Percentiles rank a stretch among this genome's conserved stretches.
phyloP scores from a whole-genome alignment of 2,797 vertebrate genomes.

The Neomorphus geoffroyi region DNA sequence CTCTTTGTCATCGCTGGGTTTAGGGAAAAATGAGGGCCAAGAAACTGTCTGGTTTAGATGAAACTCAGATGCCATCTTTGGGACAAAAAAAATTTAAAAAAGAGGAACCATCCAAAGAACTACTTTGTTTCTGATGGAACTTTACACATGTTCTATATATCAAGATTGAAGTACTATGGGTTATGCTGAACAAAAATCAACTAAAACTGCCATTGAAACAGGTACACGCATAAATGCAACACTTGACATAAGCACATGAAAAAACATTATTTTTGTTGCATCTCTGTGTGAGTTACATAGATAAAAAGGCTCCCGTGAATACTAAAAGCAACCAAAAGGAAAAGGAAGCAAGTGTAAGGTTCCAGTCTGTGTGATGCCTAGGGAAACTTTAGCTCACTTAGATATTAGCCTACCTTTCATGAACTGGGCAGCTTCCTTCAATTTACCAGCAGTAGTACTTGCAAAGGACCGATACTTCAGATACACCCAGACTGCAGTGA shows the following conservation, averaged over 20 bases:
- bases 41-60: slow-evolving; percentile 77
- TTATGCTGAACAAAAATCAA: slow-evolving; percentile 60
- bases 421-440: neutral
- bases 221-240: neutral
- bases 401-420: neutral
- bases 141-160: slow-evolving; percentile 61
- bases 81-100: slow-evolving; percentile 67
- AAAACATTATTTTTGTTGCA: slow-evolving; percentile 33
- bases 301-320: slow-evolving; percentile 45
- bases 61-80: slow-evolving; percentile 78
- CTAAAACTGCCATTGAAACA: slow-evolving; percentile 32
- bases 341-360: slow-evolving; percentile 43
- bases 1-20: slow-evolving; percentile 80
- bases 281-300: slow-evolving; percentile 9
- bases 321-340: slow-evolving; percentile 22
- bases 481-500: neutral
- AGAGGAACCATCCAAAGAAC: slow-evolving; percentile 72
- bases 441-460: slow-evolving; percentile 9
- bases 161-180: slow-evolving; percentile 22
- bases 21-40: slow-evolving; percentile 82
- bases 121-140: slow-evolving; percentile 71
- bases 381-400: slow-evolving; percentile 15
- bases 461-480: neutral
- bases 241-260: neutral
- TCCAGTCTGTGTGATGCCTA: slow-evolving; percentile 1